Base-by-base conservation (phyloP, 2,888 invertebrate genomes). In the Scaptomyza polygonia region DNA sequence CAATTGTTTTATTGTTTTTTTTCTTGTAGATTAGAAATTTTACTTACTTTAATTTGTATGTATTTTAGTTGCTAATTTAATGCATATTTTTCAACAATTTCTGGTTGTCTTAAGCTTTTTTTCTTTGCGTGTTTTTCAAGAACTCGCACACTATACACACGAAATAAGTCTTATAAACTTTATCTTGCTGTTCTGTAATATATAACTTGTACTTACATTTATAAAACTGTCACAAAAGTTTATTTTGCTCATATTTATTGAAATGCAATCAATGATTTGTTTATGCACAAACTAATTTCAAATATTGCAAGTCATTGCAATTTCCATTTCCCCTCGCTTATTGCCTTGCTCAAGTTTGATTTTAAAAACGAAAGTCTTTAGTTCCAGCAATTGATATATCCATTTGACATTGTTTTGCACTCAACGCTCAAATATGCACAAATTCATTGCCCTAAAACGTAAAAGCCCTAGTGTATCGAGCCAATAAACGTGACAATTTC, bases 401-500 rank as follows among this genome's bases (percentile, higher is more conserved):
- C 25, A 65, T 43, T 59, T 56, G 48, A 76, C 66, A 71, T 66
- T 66, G 66, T 74, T 73, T 66, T 68, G 57, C 75, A 66, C 61
- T 75, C 52, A 51, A 34, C 53, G 36, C 34, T 61, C 39, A 72
- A 79, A 67, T 71, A 57, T 61, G 47, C 61, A 64, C 54, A 56
- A 57, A 57, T 63, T 61, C 59, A 78, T 71, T 71, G 73, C 77
- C 51, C 67, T 51, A 59, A 66, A 74, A 52, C 47, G 42, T 36
- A 36, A 67, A 55, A 61, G 39, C 34, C 32, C 57, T 12, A 56
- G 49, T 61, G 59, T 64, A 71, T 63, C 45, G 67, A 56, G 57
- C 56, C 66, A 79, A 79, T 73, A 82, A 76, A 68, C 77, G 73
- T 79, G 77, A 77, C 77, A 70, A 72, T 82, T 82, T 72, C 67